Conservation (phyloP, 2,797 vertebrate species). For the Podarcis lilfordi region DNA sequence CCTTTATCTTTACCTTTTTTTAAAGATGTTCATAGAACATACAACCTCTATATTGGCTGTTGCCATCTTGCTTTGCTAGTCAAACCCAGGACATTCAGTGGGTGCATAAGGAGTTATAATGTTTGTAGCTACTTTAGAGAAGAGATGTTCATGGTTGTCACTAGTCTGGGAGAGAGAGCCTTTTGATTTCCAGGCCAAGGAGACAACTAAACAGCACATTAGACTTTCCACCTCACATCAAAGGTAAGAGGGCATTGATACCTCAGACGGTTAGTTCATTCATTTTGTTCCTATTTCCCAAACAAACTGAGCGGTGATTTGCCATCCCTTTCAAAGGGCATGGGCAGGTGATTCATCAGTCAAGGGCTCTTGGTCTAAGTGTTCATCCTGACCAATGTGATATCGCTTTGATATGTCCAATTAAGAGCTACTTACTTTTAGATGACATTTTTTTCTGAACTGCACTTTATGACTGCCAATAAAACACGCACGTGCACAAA, state of each 20-base stretch:
- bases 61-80: neutral
- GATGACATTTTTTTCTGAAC: neutral
- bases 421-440: constrained; percentile 34
- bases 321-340: constrained; percentile 17
- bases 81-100: neutral
- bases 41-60: neutral
- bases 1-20: too few relatives aligned
- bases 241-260: neutral
- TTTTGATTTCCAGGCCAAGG: neutral
- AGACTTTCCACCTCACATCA: neutral
- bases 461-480: neutral
- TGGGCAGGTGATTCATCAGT: neutral
- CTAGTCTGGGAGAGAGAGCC: too few relatives aligned
- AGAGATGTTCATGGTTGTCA: neutral
- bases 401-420: constrained; percentile 19
- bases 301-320: neutral
- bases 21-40: too few relatives aligned
- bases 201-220: neutral
- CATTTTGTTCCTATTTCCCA: constrained; percentile 20
- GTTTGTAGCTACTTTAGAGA: neutral
- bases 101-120: neutral
- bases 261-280: neutral
- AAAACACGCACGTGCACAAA: too few relatives aligned
- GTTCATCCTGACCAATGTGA: neutral
- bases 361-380: constrained; percentile 14